phyloP scores from a whole-genome alignment of 2,797 vertebrate genomes.

The Schizopygopsis pylzovi region DNA sequence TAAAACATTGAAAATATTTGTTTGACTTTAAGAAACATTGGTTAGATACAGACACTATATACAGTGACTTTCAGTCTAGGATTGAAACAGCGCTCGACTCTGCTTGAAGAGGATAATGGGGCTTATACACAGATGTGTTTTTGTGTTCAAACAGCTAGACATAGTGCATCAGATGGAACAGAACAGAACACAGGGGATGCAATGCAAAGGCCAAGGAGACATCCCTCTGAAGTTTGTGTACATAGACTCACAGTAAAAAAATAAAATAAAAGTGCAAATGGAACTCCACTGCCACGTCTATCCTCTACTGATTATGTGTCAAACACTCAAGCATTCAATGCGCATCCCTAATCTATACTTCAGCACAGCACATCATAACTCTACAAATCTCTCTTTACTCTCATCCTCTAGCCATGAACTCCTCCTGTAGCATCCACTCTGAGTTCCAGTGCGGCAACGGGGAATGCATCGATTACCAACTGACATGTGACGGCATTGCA shows the following conservation, averaged over 20 bases:
- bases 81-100: neutral
- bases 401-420: conserved; percentile 86
- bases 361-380: neutral
- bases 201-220: neutral
- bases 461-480: conserved; percentile 92
- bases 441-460: conserved; percentile 96
- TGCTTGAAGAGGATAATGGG: neutral
- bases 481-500: conserved; percentile 89
- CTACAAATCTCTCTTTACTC: neutral
- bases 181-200: neutral
- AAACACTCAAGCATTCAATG: conserved; percentile 1
- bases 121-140: neutral
- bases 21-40: neutral
- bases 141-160: conserved; percentile 3
- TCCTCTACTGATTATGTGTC: neutral
- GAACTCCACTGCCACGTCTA: neutral
- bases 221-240: neutral
- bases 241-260: neutral
- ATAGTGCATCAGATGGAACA: conserved; percentile 2
- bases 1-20: neutral
- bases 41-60: neutral
- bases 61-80: neutral
- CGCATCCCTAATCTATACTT: neutral
- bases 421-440: conserved; percentile 91
- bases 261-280: neutral